phyloP scores from a whole-genome alignment of 2,113 vertebrate genomes.

The Psophia crepitans region DNA sequence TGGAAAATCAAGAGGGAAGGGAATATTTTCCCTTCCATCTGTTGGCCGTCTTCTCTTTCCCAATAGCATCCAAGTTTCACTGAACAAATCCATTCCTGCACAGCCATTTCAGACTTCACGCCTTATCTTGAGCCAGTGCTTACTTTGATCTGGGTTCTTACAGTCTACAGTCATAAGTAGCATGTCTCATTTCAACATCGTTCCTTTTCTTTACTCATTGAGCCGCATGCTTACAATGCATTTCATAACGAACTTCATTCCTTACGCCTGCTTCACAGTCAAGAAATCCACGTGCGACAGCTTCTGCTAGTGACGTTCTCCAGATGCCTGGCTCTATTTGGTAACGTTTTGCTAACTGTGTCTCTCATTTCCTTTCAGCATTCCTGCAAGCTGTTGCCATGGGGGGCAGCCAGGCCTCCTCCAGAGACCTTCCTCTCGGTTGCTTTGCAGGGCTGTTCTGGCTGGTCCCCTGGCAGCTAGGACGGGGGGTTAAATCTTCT shows the following conservation, averaged over 20 bases:
- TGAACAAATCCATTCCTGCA: background rate
- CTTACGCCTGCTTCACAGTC: background rate
- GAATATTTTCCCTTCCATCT: constrained; percentile 12
- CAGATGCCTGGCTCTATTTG: background rate
- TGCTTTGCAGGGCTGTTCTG: background rate
- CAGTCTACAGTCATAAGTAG: background rate
- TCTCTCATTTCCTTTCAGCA: background rate
- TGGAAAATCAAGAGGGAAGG: background rate
- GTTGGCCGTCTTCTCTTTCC: background rate
- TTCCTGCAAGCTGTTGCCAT: background rate
- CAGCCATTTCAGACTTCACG: background rate
- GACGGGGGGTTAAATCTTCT: background rate
- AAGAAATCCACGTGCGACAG: background rate
- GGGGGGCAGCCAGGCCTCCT: background rate
- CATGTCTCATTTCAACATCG: background rate
- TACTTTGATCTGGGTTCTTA: constrained; percentile 11
- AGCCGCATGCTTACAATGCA: background rate
- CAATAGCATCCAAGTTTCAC: background rate
- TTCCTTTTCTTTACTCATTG: background rate
- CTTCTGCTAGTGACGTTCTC: background rate
- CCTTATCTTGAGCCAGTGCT: background rate
- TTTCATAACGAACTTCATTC: constrained; percentile 23
- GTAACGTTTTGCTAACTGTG: background rate
- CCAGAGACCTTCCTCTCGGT: background rate
- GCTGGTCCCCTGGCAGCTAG: background rate